phyloP scores from a whole-genome alignment of 1,140 invertebrate genomes.

The Lordiphosa collinella region DNA sequence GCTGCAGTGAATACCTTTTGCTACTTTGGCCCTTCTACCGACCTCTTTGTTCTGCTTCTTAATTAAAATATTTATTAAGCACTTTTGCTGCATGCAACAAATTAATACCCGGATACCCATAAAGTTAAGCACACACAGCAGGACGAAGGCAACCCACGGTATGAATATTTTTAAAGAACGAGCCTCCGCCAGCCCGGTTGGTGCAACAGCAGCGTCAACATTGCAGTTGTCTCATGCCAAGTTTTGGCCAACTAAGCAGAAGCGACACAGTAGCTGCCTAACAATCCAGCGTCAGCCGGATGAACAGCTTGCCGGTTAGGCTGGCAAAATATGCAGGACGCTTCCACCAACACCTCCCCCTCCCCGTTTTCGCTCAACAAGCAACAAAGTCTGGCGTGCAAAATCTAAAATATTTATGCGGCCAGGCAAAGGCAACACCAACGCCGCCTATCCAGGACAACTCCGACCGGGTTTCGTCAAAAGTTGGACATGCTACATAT shows the following conservation, averaged over 20 bases:
- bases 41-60: constrained; percentile 23
- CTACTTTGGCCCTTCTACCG: constrained; percentile 12
- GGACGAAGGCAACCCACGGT: background rate
- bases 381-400: constrained; percentile 37
- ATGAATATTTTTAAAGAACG: constrained; percentile 4
- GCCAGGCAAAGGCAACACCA: constrained; percentile 45
- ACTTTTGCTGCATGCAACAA: constrained; percentile 65
- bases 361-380: constrained; percentile 7
- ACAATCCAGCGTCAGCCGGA: constrained; percentile 65
- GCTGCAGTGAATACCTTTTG: constrained; percentile 4
- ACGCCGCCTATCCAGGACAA: constrained; percentile 18
- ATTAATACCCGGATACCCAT: constrained; percentile 49
- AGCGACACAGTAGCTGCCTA: constrained; percentile 23
- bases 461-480: constrained; percentile 54
- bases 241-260: constrained; percentile 64
- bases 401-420: constrained; percentile 75
- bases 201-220: constrained; percentile 71
- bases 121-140: constrained; percentile 3
- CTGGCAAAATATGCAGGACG: constrained; percentile 53
- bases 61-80: constrained; percentile 76
- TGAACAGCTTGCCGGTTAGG: constrained; percentile 64
- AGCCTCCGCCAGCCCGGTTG: background rate
- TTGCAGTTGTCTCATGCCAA: constrained; percentile 69
- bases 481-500: constrained; percentile 39
- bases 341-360: background rate